Evolutionary conservation across 2,888 invertebrate genomes (phyloP).

Genomic region (Taphrorychus bicolor): DNA sequence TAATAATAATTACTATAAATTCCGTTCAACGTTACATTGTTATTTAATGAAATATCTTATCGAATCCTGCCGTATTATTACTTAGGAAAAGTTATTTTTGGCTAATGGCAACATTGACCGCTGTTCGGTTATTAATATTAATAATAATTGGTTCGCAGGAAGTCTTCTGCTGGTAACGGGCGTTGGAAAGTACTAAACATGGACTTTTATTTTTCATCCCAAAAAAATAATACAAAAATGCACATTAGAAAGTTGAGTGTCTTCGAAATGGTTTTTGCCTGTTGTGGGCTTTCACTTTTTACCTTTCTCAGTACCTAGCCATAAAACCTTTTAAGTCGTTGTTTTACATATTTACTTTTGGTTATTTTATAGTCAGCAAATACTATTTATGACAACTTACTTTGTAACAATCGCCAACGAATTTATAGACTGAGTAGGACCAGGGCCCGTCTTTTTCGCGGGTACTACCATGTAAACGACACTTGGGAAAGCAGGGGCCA

Average conservation of each 20-base stretch:
- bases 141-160: background rate
- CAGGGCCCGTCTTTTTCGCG: too few relatives aligned
- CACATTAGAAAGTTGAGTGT: background rate
- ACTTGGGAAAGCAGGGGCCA: constrained; percentile 26
- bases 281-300: background rate
- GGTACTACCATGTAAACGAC: constrained; percentile 33
- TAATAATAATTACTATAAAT: too few relatives aligned
- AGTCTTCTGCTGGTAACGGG: background rate
- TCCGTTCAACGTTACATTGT: too few relatives aligned
- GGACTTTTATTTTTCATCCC: background rate
- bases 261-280: background rate
- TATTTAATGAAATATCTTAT: too few relatives aligned
- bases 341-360: too few relatives aligned
- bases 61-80: too few relatives aligned
- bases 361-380: too few relatives aligned
- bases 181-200: background rate
- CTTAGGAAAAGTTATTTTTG: background rate
- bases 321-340: too few relatives aligned
- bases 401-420: background rate
- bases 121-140: background rate
- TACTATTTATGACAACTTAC: too few relatives aligned
- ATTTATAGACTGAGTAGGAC: constrained; percentile 19
- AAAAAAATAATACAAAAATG: background rate
- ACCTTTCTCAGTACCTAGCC: too few relatives aligned
- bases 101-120: background rate